These are phyloP conservation scores for Morus bassanus DNA, from an alignment of 2,797 vertebrate genomes.

Conservation along the genomic window DNA sequence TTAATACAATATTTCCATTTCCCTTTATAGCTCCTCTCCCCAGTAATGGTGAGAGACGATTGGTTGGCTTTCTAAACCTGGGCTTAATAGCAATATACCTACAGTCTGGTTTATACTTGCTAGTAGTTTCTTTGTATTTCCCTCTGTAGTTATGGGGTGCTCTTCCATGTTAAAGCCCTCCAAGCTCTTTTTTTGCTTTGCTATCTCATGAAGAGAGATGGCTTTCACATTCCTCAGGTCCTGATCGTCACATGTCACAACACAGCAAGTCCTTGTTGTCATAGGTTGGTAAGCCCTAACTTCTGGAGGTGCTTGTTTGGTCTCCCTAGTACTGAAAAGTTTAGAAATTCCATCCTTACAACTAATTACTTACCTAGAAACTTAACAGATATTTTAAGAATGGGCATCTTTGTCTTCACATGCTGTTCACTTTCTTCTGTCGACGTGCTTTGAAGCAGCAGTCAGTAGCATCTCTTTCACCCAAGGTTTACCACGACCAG, in stretches of 20 bases:
- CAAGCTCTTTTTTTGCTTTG: neutral
- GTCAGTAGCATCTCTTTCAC: neutral
- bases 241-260: accelerated
- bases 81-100: neutral
- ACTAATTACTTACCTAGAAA: neutral
- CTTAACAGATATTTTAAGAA: neutral
- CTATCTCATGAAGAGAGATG: neutral
- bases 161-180: neutral
- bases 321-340: neutral
- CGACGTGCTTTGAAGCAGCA: neutral
- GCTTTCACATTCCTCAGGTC: neutral
- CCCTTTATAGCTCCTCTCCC: neutral
- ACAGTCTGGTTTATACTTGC: neutral
- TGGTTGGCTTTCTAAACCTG: neutral
- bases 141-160: neutral
- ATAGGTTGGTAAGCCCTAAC: neutral
- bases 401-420: neutral
- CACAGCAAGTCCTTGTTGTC: neutral
- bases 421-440: neutral
- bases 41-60: neutral
- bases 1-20: neutral
- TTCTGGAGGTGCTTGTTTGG: neutral
- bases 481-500: neutral
- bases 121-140: neutral
- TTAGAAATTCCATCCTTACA: neutral